Evolutionary conservation across 2,888 invertebrate species (phyloP), one percentile per base, ranked within the genome.

Genomic region (Prosapia bicincta): DNA sequence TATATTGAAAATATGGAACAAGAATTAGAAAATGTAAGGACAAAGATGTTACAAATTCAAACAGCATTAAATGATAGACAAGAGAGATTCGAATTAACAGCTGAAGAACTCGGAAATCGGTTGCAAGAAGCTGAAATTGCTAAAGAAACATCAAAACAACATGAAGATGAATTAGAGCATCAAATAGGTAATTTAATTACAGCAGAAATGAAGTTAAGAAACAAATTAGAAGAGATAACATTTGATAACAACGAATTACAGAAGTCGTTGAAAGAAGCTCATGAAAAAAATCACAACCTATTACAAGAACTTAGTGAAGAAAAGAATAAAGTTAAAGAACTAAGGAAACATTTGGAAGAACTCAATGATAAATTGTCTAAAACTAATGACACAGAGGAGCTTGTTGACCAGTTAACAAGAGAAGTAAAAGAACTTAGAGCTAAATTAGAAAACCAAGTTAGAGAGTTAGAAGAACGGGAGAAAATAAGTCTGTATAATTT

Each of bases 1-100:
- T 91, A 91, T 78, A 91, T 93, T 74, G 93, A 94, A 84, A 90
- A 89, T 54, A 85, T 93, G 76, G 92, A 93, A 83, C 84, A 87
- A 28, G 93, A 93, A 43, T 73, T 80, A 23, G 77, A 77, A 30
- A 78, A 76, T 24, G 77, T 78, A 72, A 79, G 74, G 32, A 28
- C 72, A 32, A 78, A 78, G 65, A 77, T 80, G 69, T 72, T 74
- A 28, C 71, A 74, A 43, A 74, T 80, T 20, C 91, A 93, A 82
- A 87, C 88, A 7, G 83, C 84, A 0, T 88, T 91, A 83, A 90
- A 91, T 82, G 88, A 90, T 80, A 86, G 89, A 66, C 87, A 90
- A 69, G 85, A 88, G 76, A 87, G 88, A 9, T 84, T 90, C 74
- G 89, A 91, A 84, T 86, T 89, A 1, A 89, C 88, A 81, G 88